Conservation (phyloP, 2,113 vertebrate genomes). For the Callipepla squamata region DNA sequence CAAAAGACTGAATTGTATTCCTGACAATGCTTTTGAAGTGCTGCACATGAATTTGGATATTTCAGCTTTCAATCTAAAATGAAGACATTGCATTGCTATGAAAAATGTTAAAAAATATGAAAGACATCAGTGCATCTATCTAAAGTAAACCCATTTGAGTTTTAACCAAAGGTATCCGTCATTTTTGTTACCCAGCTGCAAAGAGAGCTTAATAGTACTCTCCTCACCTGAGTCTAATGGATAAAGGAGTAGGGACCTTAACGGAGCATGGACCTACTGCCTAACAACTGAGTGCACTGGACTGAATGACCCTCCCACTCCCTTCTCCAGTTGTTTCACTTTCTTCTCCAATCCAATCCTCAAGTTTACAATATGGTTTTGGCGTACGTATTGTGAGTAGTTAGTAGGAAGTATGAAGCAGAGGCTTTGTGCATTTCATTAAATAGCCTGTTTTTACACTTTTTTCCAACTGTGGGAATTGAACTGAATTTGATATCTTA, state of each 20-base stretch:
- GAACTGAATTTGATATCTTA: neutral
- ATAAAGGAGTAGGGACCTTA: neutral
- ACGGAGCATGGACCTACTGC: too few relatives aligned
- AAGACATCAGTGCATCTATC: neutral
- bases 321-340: neutral
- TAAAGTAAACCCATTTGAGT: neutral
- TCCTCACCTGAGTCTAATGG: neutral
- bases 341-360: neutral
- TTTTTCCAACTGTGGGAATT: neutral
- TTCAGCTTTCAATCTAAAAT: neutral
- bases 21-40: neutral
- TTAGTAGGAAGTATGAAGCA: neutral
- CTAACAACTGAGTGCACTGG: accelerated
- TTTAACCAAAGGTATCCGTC: neutral
- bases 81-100: neutral
- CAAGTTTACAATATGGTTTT: neutral
- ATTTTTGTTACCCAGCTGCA: neutral
- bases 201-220: neutral
- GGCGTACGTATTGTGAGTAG: neutral
- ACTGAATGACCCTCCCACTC: neutral
- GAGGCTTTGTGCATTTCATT: neutral
- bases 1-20: neutral
- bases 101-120: neutral
- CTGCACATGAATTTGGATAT: neutral
- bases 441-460: neutral